Evolutionary conservation across 2,113 vertebrate species (phyloP).

Genomic region (Lepisosteus oculatus): DNA sequence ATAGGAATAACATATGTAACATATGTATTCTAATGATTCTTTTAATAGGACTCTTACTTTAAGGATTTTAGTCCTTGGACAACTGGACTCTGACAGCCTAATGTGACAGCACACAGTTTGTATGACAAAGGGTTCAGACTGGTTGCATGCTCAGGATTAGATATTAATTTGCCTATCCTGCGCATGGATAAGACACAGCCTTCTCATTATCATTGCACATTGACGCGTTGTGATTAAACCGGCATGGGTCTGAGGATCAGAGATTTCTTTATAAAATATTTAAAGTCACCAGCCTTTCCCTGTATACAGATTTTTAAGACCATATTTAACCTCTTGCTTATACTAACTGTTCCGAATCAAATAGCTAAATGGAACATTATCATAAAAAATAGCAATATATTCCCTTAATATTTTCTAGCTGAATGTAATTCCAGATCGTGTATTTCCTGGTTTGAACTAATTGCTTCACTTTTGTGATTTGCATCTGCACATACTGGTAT

Average conservation of each 20-base stretch:
- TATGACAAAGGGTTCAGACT: not conserved
- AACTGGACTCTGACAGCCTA: not conserved
- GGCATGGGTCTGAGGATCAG: not conserved
- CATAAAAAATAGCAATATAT: no score
- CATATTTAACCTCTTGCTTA: no score
- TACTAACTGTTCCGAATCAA: no score
- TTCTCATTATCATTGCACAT: not conserved
- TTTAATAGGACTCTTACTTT: not conserved
- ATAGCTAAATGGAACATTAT: no score
- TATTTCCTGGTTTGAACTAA: no score
- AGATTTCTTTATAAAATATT: slow-evolving; percentile 9
- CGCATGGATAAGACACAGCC: not conserved
- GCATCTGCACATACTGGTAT: no score
- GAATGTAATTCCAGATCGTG: no score
- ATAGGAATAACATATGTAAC: no score
- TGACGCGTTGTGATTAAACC: not conserved
- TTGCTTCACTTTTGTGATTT: no score
- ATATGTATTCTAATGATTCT: no score
- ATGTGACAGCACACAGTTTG: not conserved
- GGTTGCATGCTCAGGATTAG: not conserved
- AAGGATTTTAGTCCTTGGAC: slow-evolving; percentile 4
- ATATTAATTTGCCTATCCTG: not conserved
- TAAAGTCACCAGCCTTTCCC: not conserved
- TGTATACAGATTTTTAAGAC: not conserved
- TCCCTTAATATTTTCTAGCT: no score